Evolutionary conservation across 92 coral and sea anemone genomes (phyloP).

Genomic region (Parazoanthus atlanticus): DNA sequence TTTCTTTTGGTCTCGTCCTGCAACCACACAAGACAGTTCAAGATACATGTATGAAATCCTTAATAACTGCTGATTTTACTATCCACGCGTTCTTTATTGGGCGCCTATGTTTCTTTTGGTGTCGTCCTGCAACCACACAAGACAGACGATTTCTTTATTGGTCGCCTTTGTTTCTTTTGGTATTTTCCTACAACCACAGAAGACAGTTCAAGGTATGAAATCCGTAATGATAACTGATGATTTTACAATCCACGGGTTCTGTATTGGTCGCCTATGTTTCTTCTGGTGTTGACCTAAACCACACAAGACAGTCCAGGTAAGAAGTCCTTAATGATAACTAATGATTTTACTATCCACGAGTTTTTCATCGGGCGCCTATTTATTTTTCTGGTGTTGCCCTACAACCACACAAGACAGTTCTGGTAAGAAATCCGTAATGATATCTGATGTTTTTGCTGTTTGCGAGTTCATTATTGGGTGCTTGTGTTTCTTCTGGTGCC

Average conservation of each 20-base stretch:
- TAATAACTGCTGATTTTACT: too few relatives aligned
- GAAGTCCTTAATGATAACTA: neutral
- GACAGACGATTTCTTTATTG: constrained; percentile 54
- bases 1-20: neutral
- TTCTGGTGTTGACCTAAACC: neutral
- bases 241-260: too few relatives aligned
- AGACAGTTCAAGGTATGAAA: constrained; percentile 45
- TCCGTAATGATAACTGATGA: too few relatives aligned
- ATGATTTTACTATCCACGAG: too few relatives aligned
- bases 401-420: neutral
- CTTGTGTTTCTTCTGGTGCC: neutral
- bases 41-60: neutral
- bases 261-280: neutral
- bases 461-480: neutral
- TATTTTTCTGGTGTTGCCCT: neutral
- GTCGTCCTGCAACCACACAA: constrained; percentile 76
- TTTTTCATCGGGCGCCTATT: neutral
- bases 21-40: neutral
- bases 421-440: constrained; percentile 38
- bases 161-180: too few relatives aligned
- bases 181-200: neutral
- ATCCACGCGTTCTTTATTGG: too few relatives aligned
- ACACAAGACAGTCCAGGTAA: neutral
- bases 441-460: neutral
- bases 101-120: neutral